Evolutionary conservation across 2,888 invertebrate species (phyloP), one percentile per base, ranked within the genome.

Genomic region (Sussaba pulchella): DNA sequence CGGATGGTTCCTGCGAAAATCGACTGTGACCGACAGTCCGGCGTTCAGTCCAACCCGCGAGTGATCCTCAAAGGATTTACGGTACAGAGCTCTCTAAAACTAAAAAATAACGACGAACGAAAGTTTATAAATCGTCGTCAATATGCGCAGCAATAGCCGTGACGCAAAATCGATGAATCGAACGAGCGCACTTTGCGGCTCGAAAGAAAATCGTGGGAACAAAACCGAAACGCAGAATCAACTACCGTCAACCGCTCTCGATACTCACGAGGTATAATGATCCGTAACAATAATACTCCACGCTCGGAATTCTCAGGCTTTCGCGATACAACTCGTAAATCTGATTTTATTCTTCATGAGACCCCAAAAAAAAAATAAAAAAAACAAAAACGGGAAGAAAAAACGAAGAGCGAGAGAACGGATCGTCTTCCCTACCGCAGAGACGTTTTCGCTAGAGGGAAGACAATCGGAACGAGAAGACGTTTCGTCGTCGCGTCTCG

Each of bases 401-500:
- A 26, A 24, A 12, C n/a, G 2, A 3, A 57, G 36, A 31, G 31
- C 2, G 31, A 31, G 4, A 31, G 6, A 31, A 6, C 31, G 2
- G 31, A 31, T 5, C n/a, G n/a, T n/a, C n/a, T n/a, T n/a, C 6
- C n/a, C 17, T 14, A 26, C 26, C 36, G 67, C 36, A 39, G n/a
- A 21, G 14, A 64, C 39, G 26, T 59, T 50, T 24, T 36, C 24
- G 9, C 59, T 39, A 63, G 41, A 39, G 69, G 41, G 64, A 72
- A 67, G 36, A 57, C 61, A 5, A 21, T 45, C 52, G 63, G 67
- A 12, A 21, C 54, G 61, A 73, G 67, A 12, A 17, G 41, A 31
- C 19, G n/a, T 54, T 75, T 73, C 63, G 82, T 47, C 59, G 17
- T 61, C 69, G 69, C 69, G 54, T 63, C 50, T 67, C 31, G 52